These are phyloP conservation scores for Etheostoma spectabile DNA, from an alignment of 2,113 vertebrate species.

Conservation along the genomic window DNA sequence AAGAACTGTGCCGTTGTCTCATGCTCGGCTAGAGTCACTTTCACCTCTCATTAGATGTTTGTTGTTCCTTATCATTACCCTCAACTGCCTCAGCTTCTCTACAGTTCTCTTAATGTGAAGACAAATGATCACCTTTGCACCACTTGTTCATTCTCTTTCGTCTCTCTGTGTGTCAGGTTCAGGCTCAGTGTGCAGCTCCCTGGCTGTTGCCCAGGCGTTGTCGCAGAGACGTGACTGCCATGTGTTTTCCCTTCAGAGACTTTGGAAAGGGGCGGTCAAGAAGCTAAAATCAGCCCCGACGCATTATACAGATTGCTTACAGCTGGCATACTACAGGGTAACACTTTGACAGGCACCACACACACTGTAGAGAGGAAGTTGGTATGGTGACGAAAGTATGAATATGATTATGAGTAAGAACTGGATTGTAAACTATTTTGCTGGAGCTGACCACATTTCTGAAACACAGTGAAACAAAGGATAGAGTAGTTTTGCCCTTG, in stretches of 20 bases:
- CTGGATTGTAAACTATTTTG: too few species aligned
- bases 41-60: background rate
- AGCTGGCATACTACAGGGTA: constrained; percentile 91
- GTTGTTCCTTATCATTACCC: background rate
- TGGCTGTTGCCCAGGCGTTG: constrained; percentile 85
- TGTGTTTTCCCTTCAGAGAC: constrained; percentile 88
- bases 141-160: background rate
- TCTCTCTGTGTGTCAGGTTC: background rate
- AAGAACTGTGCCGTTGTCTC: background rate
- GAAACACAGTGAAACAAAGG: too few species aligned
- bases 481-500: too few species aligned
- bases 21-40: background rate
- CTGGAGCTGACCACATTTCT: too few species aligned
- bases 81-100: background rate
- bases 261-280: constrained; percentile 96
- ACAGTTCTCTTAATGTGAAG: background rate
- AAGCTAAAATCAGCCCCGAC: constrained; percentile 91
- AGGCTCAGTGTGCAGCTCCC: constrained; percentile 79
- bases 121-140: background rate
- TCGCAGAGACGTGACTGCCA: constrained; percentile 94
- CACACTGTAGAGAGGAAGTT: too few species aligned
- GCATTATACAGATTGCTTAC: constrained; percentile 94
- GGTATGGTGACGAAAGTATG: too few species aligned
- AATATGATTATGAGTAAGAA: too few species aligned
- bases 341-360: background rate